Conservation (phyloP, 2,797 vertebrate genomes). For the Gymnoscopelus microlampas region DNA sequence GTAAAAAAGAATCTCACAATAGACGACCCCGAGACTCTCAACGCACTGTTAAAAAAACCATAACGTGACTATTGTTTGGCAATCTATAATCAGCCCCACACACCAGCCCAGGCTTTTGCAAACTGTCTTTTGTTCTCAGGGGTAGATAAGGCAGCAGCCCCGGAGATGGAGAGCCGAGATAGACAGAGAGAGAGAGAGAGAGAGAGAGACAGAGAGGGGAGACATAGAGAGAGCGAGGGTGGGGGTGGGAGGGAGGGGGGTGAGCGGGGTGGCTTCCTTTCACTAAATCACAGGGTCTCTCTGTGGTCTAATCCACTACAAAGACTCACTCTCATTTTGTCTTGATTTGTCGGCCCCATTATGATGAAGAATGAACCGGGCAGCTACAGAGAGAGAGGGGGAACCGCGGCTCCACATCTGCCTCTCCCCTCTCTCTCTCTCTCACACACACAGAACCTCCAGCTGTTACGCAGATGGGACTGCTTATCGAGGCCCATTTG, state of each 20-base stretch:
- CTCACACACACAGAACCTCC: constrained; percentile 53
- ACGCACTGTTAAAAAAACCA: constrained; percentile 16
- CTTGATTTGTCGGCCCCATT: constrained; percentile 63
- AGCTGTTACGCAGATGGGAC: constrained; percentile 65
- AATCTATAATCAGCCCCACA: constrained; percentile 41
- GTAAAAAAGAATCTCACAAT: constrained; percentile 10
- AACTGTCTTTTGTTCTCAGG: constrained; percentile 38
- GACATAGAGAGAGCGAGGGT: background rate
- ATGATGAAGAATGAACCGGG: constrained; percentile 45
- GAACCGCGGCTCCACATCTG: constrained; percentile 56
- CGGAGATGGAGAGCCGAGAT: constrained; percentile 49
- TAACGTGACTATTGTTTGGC: constrained; percentile 24
- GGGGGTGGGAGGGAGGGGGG: constrained; percentile 25
- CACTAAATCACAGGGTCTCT: constrained; percentile 36
- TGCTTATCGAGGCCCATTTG: constrained; percentile 34
- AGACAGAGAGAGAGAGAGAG: constrained; percentile 32
- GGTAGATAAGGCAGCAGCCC: constrained; percentile 46
- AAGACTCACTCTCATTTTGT: constrained; percentile 53
- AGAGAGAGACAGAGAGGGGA: background rate
- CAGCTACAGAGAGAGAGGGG: constrained; percentile 40
- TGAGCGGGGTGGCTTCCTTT: constrained; percentile 13
- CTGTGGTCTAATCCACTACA: constrained; percentile 44
- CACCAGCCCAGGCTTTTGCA: constrained; percentile 17
- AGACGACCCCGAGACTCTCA: background rate
- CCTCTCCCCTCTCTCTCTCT: constrained; percentile 32